A percentile compares a stretch with the other conserved stretches of the same genome.
Evolutionary conservation across 1,140 invertebrate species (phyloP).

Genomic region (Drosophila baimaii): DNA sequence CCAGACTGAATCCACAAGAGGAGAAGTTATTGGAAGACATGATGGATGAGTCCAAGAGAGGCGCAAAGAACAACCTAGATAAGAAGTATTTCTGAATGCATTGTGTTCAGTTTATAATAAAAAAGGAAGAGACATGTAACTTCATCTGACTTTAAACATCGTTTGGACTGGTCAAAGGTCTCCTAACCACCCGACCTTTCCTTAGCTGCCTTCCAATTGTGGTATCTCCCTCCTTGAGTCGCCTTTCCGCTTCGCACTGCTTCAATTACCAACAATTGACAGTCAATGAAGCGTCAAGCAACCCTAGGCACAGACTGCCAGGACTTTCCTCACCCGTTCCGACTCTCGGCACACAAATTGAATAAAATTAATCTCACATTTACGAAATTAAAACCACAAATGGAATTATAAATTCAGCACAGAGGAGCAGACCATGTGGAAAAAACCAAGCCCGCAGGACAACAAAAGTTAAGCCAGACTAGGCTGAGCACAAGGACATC

Average conservation of each 20-base stretch:
- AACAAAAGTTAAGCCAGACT: slow-evolving; percentile 80
- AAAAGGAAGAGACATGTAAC: neutral
- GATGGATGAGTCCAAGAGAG: slow-evolving; percentile 29
- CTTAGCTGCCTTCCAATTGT: neutral
- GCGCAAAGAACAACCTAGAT: neutral
- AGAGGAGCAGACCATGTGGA: slow-evolving; percentile 50
- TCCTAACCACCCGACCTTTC: neutral
- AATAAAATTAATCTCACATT: slow-evolving; percentile 83
- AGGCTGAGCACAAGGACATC: slow-evolving; percentile 34
- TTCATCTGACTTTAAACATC: neutral
- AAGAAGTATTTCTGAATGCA: slow-evolving; percentile 39
- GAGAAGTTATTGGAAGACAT: slow-evolving; percentile 24
- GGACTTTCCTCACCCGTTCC: slow-evolving; percentile 8
- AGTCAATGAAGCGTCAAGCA: slow-evolving; percentile 55
- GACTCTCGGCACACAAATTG: slow-evolving; percentile 50
- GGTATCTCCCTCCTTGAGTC: neutral
- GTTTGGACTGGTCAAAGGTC: neutral
- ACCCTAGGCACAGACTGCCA: neutral
- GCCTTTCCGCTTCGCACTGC: neutral
- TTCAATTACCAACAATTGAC: slow-evolving; percentile 50
- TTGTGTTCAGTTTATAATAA: neutral
- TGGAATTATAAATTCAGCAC: slow-evolving; percentile 83
- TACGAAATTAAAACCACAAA: slow-evolving; percentile 83
- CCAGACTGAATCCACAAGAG: slow-evolving; percentile 17
- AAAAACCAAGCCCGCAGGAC: slow-evolving; percentile 73